Conservation (phyloP, 2,797 vertebrate species). For the Otus scops region DNA sequence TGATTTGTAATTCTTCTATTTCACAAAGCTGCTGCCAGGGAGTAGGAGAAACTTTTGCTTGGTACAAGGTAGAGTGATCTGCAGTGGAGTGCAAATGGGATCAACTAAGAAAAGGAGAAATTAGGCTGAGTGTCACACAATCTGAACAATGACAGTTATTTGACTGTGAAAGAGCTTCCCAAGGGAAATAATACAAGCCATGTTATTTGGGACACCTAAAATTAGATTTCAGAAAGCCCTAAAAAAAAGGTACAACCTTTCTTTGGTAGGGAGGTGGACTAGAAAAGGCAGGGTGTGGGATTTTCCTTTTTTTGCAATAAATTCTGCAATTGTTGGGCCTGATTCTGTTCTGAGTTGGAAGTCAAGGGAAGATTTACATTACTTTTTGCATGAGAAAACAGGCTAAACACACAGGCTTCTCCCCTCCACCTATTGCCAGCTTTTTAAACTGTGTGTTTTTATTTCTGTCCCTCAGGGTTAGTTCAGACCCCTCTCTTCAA, state of each 20-base stretch:
- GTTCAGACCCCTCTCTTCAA: neutral
- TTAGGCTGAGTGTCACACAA: conserved; percentile 35
- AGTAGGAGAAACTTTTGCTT: neutral
- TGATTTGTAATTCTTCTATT: neutral
- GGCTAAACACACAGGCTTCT: neutral
- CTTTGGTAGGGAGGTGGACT: neutral
- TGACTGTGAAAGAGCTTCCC: conserved; percentile 24
- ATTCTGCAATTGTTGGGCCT: neutral
- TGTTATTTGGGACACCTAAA: conserved; percentile 62
- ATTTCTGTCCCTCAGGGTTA: neutral
- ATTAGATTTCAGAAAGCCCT: conserved; percentile 34
- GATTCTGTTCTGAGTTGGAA: neutral
- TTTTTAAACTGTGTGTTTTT: neutral
- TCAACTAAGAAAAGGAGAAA: conserved; percentile 30
- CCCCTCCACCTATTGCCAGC: neutral
- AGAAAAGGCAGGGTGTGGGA: neutral
- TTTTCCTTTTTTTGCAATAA: neutral
- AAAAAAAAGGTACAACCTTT: conserved; percentile 21
- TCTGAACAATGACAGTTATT: neutral
- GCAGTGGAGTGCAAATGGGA: neutral
- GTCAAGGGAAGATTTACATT: neutral
- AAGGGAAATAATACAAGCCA: conserved; percentile 37
- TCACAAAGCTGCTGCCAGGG: neutral
- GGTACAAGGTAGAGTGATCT: neutral
- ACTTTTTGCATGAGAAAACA: neutral